Conservation (phyloP, 2,888 invertebrate species). For the Orthosia cruda region DNA sequence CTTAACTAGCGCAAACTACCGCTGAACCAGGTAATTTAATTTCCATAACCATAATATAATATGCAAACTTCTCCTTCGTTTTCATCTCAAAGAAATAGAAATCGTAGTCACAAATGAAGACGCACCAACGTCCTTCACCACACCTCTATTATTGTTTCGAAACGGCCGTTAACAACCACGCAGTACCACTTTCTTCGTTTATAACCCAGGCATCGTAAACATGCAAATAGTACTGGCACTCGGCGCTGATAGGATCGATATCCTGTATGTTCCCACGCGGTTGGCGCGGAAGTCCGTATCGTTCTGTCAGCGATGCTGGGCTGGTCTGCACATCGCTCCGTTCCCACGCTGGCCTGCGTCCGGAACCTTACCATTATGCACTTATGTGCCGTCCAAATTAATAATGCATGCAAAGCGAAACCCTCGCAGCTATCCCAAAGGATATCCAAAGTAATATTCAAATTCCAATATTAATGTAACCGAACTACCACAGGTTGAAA, state of each 20-base stretch:
- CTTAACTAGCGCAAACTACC: constrained; percentile 18
- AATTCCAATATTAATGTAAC: constrained; percentile 5
- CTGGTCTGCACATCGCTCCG: constrained; percentile 58
- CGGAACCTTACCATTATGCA: constrained; percentile 61
- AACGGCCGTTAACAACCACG: constrained; percentile 30
- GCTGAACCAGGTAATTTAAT: neutral
- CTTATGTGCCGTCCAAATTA: constrained; percentile 39
- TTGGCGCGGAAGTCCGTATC: constrained; percentile 79
- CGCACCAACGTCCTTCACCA: constrained; percentile 20
- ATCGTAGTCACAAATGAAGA: constrained; percentile 17
- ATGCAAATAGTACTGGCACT: constrained; percentile 52
- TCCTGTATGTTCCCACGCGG: constrained; percentile 80
- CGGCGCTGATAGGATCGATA: constrained; percentile 74
- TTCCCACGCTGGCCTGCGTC: constrained; percentile 66
- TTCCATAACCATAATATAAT: neutral
- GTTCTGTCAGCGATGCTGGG: constrained; percentile 68
- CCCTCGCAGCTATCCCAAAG: constrained; percentile 5
- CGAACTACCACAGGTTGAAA: constrained; percentile 22
- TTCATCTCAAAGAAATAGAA: constrained; percentile 8
- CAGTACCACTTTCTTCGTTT: constrained; percentile 55
- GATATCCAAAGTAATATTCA: constrained; percentile 6
- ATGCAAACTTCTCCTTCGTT: neutral
- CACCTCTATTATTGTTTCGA: constrained; percentile 22
- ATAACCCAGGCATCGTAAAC: constrained; percentile 55
- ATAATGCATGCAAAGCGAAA: constrained; percentile 47